Conservation (phyloP, 2,888 invertebrate genomes). For the Nomada ruficornis region DNA sequence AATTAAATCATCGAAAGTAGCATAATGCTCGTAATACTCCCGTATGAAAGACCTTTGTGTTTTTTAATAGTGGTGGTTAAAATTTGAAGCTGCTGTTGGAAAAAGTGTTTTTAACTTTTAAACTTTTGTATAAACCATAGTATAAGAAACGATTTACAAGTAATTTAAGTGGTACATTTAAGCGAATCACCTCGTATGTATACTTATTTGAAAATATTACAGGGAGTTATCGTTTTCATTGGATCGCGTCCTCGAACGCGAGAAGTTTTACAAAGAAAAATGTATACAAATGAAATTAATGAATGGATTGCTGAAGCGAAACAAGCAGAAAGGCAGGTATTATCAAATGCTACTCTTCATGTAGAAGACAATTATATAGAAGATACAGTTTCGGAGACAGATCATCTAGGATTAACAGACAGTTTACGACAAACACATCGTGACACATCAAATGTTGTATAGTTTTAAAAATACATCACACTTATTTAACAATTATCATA, state of each 20-base stretch:
- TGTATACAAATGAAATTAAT: conserved; percentile 91
- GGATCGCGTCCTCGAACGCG: conserved; percentile 91
- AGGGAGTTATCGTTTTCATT: conserved; percentile 89
- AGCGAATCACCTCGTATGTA: too few relatives aligned
- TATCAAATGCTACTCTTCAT: conserved; percentile 59
- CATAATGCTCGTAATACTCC: too few relatives aligned
- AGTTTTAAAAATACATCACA: conserved; percentile 31
- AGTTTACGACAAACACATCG: conserved; percentile 57
- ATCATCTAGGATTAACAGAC: conserved; percentile 70
- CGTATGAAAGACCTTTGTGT: too few relatives aligned
- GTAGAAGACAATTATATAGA: conserved; percentile 72
- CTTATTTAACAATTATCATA: conserved; percentile 20
- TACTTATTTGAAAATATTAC: not conserved
- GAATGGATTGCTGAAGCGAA: conserved; percentile 91
- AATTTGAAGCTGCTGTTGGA: too few relatives aligned
- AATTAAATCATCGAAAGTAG: too few relatives aligned
- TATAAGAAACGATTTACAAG: too few relatives aligned
- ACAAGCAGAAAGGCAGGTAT: conserved; percentile 84
- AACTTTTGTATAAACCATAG: too few relatives aligned
- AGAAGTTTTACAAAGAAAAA: conserved; percentile 90
- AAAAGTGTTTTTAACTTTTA: too few relatives aligned
- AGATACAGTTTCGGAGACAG: conserved; percentile 65
- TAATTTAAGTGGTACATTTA: too few relatives aligned
- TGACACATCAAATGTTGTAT: conserved; percentile 59
- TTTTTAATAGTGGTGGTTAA: too few relatives aligned